Evolutionary conservation across 37 sponge, comb jelly and placozoan species (phyloP), one percentile per base, ranked within the genome.

Genomic region (Diacarnus erythraeanus): DNA sequence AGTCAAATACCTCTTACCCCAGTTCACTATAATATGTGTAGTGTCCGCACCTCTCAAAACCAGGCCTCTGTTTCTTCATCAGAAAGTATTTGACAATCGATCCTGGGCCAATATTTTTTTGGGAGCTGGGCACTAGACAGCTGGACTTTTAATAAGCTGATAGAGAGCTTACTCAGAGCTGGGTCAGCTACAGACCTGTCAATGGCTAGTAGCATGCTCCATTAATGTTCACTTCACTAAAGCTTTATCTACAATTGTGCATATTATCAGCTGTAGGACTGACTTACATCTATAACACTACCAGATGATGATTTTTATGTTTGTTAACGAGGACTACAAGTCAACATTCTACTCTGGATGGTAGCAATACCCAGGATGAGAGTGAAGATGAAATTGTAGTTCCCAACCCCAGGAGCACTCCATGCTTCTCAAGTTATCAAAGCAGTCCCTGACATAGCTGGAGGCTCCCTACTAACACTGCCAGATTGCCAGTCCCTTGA

Each of bases 1-100:
- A 38, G 38, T 83, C 58, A 83, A 83, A 69, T 83, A 83, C 70
- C 69, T 83, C 54, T 64, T 65, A 0, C 66, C 83, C 0, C 83
- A 83, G 54, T 74, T 73, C 75, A 76, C 71, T 27, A 83, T 83
- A 25, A n/a, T n/a, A n/a, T 66, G 34, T 27, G 0, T 75, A 35
- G 59, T 83, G 63, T 83, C 75, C 67, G 42, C 75, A 26, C 83
- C 83, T 10, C 66, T 83, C 51, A 83, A 75, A 36, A 27, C n/a
- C 0, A 64, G 71, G 38, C 34, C 33, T 17, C 38, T 63, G 0
- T 37, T 35, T 27, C 20, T 3, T 26, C 30, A 42, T 20, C 37
- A 71, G 9, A 4, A 4, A 20, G 71, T 70, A 38, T 22, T 54
- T 12, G 83, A 75, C 26, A 65, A 69, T 15, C 31, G 68, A n/a